phyloP scores from a whole-genome alignment of 2,888 invertebrate genomes.

The Drosophila cracens region DNA sequence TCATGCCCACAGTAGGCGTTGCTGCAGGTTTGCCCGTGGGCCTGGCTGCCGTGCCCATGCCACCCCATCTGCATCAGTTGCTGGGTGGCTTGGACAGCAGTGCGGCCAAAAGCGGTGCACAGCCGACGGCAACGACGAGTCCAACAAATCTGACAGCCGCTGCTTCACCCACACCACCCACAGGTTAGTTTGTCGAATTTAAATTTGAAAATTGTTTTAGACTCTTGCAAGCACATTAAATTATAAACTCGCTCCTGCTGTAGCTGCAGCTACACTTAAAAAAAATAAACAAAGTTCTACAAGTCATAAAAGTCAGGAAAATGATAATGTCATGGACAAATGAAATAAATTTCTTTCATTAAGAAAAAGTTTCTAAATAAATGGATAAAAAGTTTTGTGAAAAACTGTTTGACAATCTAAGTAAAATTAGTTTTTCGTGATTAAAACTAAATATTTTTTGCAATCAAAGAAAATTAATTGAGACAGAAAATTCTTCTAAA shows the following conservation, averaged over 20 bases:
- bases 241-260: background rate
- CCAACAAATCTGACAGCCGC: constrained; percentile 34
- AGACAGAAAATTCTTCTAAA: background rate
- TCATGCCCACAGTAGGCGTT: constrained; percentile 86
- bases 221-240: background rate
- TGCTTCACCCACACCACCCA: constrained; percentile 60
- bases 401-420: background rate
- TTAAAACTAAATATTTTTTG: background rate
- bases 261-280: background rate
- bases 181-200: constrained; percentile 59
- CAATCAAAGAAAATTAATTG: background rate
- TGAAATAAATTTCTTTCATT: background rate
- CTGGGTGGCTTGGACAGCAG: constrained; percentile 46
- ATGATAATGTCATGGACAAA: background rate
- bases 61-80: constrained; percentile 60
- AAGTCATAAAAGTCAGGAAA: background rate
- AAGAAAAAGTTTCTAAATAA: background rate
- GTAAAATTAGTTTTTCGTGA: background rate
- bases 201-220: no score
- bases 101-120: constrained; percentile 34
- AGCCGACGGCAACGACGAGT: constrained; percentile 61
- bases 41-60: constrained; percentile 64
- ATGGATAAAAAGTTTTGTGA: background rate
- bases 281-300: background rate
- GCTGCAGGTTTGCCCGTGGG: constrained; percentile 57